Conservation (phyloP, 2,797 vertebrate species). For the Ambastaia sidthimunki region DNA sequence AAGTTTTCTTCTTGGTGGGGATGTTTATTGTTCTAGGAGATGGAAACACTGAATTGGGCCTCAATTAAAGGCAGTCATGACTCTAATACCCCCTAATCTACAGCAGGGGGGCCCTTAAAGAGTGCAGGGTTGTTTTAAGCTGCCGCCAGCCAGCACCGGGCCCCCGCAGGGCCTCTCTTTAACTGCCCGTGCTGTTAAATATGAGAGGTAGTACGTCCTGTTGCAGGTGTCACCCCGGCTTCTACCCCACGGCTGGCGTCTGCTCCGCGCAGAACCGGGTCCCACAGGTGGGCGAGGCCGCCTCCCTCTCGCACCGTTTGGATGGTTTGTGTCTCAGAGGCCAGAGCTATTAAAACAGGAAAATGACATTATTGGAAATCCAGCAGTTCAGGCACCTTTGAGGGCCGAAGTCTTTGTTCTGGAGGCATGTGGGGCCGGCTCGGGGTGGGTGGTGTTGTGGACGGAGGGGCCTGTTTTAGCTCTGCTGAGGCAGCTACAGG, state of each 20-base stretch:
- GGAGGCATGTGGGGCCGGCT: constrained; percentile 17
- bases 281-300: constrained; percentile 46
- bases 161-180: constrained; percentile 45
- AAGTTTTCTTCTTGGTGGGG: constrained; percentile 49
- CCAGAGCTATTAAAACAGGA: constrained; percentile 45
- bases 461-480: constrained; percentile 3
- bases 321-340: constrained; percentile 29
- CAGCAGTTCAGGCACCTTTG: constrained; percentile 45
- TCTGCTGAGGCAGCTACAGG: not conserved
- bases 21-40: constrained; percentile 62
- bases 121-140: constrained; percentile 53
- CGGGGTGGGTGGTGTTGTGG: constrained; percentile 3
- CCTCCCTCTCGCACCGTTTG: constrained; percentile 25
- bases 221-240: constrained; percentile 61
- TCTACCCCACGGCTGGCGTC: constrained; percentile 12
- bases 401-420: constrained; percentile 37
- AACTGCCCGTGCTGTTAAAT: constrained; percentile 59
- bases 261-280: not conserved
- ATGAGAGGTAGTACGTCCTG: constrained; percentile 68
- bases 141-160: constrained; percentile 44
- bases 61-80: constrained; percentile 62
- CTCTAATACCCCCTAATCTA: constrained; percentile 64
- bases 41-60: constrained; percentile 61
- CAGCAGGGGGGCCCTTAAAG: constrained; percentile 63
- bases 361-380: constrained; percentile 45